phyloP scores from a whole-genome alignment of 2,797 vertebrate species.

The Myotis myotis region DNA sequence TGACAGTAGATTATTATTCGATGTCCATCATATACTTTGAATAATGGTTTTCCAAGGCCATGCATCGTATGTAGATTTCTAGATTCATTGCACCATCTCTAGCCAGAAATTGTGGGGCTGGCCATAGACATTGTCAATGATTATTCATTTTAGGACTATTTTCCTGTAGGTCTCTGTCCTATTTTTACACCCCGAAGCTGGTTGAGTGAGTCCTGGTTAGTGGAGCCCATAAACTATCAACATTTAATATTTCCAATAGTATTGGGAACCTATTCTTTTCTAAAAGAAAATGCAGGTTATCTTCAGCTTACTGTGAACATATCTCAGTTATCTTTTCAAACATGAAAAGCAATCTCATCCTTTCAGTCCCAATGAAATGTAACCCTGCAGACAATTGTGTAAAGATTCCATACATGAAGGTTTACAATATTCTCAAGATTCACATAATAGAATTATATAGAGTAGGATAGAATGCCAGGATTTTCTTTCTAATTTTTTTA shows the following conservation, averaged over 20 bases:
- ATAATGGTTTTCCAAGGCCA: constrained; percentile 71
- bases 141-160: constrained; percentile 71
- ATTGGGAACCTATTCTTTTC: constrained; percentile 60
- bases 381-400: background rate
- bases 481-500: background rate
- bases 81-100: constrained; percentile 58
- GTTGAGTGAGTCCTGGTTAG: constrained; percentile 63
- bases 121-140: constrained; percentile 67
- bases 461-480: background rate
- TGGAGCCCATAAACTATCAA: constrained; percentile 42
- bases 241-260: constrained; percentile 63
- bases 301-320: constrained; percentile 40
- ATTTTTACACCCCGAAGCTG: constrained; percentile 56
- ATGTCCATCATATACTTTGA: constrained; percentile 54
- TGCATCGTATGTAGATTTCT: constrained; percentile 54
- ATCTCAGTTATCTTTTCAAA: constrained; percentile 23
- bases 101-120: constrained; percentile 62
- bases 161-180: constrained; percentile 65
- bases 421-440: background rate
- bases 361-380: background rate
- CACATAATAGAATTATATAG: background rate
- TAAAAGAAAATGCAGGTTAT: constrained; percentile 52
- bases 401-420: background rate
- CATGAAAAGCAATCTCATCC: background rate
- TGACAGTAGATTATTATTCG: constrained; percentile 40